Evolutionary conservation across 1,140 invertebrate species (phyloP).

Genomic region (Temnothorax nylanderi): DNA sequence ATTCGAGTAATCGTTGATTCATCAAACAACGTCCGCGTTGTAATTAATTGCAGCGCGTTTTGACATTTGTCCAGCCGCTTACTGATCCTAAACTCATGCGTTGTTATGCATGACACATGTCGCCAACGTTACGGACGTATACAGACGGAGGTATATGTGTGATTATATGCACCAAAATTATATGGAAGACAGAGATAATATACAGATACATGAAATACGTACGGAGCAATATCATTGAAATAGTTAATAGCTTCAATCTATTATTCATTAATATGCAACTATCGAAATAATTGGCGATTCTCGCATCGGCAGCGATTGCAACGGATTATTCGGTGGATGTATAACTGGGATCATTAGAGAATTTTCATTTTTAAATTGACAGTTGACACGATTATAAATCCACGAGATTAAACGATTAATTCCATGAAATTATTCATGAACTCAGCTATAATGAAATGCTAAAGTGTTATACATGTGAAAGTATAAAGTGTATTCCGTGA

Average conservation of each 20-base stretch:
- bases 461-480: not conserved
- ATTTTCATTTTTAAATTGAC: not conserved
- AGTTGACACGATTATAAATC: not conserved
- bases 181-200: constrained; percentile 9
- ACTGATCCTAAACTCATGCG: not conserved
- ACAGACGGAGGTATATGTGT: not conserved
- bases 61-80: constrained; percentile 38
- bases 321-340: not conserved
- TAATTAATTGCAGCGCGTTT: constrained; percentile 41
- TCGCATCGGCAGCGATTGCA: not conserved
- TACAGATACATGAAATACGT: not conserved
- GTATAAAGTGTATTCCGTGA: not conserved
- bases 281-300: constrained; percentile 17
- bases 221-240: not conserved
- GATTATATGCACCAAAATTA: constrained; percentile 29
- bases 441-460: not conserved
- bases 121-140: not conserved
- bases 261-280: not conserved
- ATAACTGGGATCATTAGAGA: not conserved
- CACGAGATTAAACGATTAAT: not conserved
- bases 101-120: constrained; percentile 40
- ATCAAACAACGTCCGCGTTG: constrained; percentile 6
- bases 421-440: not conserved
- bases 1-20: constrained; percentile 31
- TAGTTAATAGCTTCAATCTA: not conserved